Evolutionary conservation across 2,797 vertebrate species (phyloP).

Genomic region (Sebastes oblongus): DNA sequence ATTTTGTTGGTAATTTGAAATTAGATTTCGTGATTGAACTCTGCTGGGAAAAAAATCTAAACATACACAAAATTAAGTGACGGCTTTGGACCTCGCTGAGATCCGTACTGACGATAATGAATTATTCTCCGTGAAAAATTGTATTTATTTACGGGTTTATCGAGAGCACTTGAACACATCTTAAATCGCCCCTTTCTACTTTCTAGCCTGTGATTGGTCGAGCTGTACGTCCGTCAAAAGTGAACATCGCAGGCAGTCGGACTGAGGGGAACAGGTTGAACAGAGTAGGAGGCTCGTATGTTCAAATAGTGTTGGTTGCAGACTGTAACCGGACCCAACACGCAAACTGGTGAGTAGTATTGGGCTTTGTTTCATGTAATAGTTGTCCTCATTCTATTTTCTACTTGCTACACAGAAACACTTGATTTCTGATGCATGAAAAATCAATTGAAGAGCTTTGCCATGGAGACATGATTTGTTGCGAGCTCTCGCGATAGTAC

Average conservation of each 20-base stretch:
- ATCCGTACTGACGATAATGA: background rate
- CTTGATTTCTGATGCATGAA: background rate
- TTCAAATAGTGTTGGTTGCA: slow-evolving; percentile 54
- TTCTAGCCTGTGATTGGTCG: slow-evolving; percentile 57
- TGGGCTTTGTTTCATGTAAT: background rate
- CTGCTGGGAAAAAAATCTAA: background rate
- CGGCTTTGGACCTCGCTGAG: background rate
- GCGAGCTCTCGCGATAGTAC: slow-evolving; percentile 56
- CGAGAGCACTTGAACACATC: slow-evolving; percentile 18
- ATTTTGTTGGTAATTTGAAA: background rate
- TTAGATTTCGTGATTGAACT: background rate
- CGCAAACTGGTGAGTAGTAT: slow-evolving; percentile 73
- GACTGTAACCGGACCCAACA: slow-evolving; percentile 55
- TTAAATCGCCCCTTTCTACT: background rate
- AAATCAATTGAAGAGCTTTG: slow-evolving; percentile 29
- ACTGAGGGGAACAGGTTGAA: slow-evolving; percentile 58
- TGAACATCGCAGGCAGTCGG: slow-evolving; percentile 1
- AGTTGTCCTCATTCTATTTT: background rate
- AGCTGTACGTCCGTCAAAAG: slow-evolving; percentile 25
- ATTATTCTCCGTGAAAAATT: background rate
- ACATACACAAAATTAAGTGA: background rate
- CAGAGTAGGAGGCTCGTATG: slow-evolving; percentile 17
- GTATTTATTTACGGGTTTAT: background rate
- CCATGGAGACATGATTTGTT: slow-evolving; percentile 12
- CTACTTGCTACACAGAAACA: too few relatives aligned